Conservation (phyloP, 2,888 invertebrate species). For the Allophyes oxyacanthae region DNA sequence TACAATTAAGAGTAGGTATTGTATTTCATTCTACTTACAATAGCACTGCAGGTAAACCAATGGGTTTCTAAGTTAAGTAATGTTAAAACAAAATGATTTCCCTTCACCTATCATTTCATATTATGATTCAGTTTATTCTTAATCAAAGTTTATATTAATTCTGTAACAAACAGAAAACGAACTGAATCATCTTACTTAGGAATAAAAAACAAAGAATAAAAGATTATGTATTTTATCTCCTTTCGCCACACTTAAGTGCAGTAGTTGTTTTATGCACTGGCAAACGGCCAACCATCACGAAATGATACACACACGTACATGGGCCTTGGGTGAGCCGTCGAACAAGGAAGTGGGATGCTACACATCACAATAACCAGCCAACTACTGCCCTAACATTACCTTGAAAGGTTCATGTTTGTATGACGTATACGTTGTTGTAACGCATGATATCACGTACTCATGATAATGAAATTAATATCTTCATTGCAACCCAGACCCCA, state of each 20-base stretch:
- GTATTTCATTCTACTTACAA: too few relatives aligned
- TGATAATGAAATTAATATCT: slow-evolving; percentile 62
- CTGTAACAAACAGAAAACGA: slow-evolving; percentile 30
- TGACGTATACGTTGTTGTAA: slow-evolving; percentile 55
- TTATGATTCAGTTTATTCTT: slow-evolving; percentile 20
- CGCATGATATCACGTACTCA: slow-evolving; percentile 61
- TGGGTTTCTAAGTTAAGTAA: neutral
- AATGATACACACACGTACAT: slow-evolving; percentile 57
- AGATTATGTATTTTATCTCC: slow-evolving; percentile 57
- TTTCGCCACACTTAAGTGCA: slow-evolving; percentile 58
- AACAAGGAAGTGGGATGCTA: slow-evolving; percentile 64
- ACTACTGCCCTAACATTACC: slow-evolving; percentile 68
- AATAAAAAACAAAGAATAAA: slow-evolving; percentile 61
- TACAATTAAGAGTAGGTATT: too few relatives aligned
- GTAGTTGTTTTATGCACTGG: slow-evolving; percentile 71
- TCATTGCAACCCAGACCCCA: slow-evolving; percentile 25
- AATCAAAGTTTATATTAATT: slow-evolving; percentile 3
- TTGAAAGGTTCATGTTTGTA: slow-evolving; percentile 71
- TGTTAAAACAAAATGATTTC: slow-evolving; percentile 2
- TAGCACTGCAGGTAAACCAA: neutral
- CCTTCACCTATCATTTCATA: neutral
- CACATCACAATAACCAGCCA: slow-evolving; percentile 59
- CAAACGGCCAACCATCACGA: slow-evolving; percentile 66
- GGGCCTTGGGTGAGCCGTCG: slow-evolving; percentile 59
- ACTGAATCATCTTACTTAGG: slow-evolving; percentile 48